Evolutionary conservation across 1,140 invertebrate genomes (phyloP), one percentile per base, ranked within the genome.

Genomic region (Drosophila kepulauana): DNA sequence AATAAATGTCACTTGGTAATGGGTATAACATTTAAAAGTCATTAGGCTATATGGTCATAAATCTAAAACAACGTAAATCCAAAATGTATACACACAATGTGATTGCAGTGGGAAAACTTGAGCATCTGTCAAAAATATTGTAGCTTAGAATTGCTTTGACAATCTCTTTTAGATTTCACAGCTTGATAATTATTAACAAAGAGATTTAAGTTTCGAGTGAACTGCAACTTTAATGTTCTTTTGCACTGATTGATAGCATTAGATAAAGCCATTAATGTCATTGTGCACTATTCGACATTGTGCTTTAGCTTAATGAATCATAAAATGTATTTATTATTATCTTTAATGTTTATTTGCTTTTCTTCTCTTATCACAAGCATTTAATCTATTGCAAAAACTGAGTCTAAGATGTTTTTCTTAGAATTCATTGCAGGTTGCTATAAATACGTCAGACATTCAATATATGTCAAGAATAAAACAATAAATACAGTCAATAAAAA

Each of bases 1-100:
- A 73, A 51, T 5, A 76, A 54, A 64, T n/a, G 20, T 69, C n/a
- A 76, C 41, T 13, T 13, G 41, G 15, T 46, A 70, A 80, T 66
- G 38, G 30, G 16, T 51, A 72, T 43, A 66, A 56, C 25, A 57
- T 68, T 61, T 61, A 63, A 63, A 59, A 52, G 35, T 38, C 54
- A 63, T 75, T 69, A 75, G 54, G 45, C 10, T 54, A 8, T 16
- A 68, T 54, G n/a, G 1, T 28, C 38, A 45, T 66, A 43, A 43
- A 52, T 43, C 46, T 16, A 41, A 58, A 52, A 30, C 49, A 13
- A 30, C 10, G 33, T 4, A 57, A 57, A 57, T 57, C 30, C 20
- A n/a, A 43, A 43, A 41, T 4, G 20, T 16, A 38, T 41, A 41
- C 41, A 38, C 15, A 10, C 7, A 16, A 57, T 10, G 13, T 33